A percentile compares a stretch with the other conserved stretches of the same genome.
These are phyloP conservation scores for Hanleya hanleyi DNA, from an alignment of 2,888 invertebrate genomes.

Conservation along the genomic window DNA sequence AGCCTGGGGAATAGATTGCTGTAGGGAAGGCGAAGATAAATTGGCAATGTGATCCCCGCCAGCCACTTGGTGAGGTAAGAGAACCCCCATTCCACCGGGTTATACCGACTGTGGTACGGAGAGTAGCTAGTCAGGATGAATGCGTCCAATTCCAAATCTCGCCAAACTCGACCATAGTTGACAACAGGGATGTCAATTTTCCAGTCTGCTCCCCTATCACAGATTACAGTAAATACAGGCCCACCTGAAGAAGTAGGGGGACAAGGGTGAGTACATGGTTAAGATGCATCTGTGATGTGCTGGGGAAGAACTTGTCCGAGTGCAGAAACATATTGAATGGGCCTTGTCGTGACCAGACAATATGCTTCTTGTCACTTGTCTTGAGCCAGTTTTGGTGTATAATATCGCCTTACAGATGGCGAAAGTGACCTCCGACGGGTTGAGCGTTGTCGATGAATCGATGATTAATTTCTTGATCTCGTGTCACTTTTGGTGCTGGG, in stretches of 20 bases:
- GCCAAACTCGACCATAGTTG: not conserved
- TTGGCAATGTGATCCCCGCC: too few species aligned
- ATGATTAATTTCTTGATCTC: not conserved
- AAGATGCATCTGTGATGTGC: not conserved
- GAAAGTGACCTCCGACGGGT: not conserved
- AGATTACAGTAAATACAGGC: not conserved
- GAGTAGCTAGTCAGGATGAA: not conserved
- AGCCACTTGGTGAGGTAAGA: too few species aligned
- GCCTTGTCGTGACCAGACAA: not conserved
- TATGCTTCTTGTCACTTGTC: not conserved
- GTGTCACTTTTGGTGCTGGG: not conserved
- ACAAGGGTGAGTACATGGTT: not conserved
- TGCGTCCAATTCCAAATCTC: not conserved
- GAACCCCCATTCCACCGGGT: too few species aligned
- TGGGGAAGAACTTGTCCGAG: not conserved
- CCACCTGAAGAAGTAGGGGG: not conserved
- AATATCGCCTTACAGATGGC: not conserved
- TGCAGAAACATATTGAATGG: not conserved
- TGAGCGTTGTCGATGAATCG: not conserved
- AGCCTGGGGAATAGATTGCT: too few species aligned
- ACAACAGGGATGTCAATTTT: not conserved
- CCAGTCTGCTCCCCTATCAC: not conserved
- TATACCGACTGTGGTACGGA: not conserved
- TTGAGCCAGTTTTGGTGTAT: not conserved
- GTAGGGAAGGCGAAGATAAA: too few species aligned